Base-by-base conservation (phyloP, 2,888 invertebrate genomes). In the Parnassius mnemosyne region DNA sequence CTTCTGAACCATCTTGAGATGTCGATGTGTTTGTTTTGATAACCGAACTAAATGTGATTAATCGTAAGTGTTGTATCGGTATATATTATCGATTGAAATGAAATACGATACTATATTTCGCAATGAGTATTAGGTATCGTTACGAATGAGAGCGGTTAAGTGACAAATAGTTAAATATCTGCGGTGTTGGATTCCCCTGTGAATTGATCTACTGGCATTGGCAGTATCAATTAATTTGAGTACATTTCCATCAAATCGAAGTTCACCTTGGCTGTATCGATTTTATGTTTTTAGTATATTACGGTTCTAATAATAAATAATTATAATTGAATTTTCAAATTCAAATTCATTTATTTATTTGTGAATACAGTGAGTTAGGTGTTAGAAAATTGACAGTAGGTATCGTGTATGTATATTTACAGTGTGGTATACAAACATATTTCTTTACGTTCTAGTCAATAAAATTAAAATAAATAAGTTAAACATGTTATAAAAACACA, bases 1-100 rank as follows among this genome's bases (percentile, higher is more conserved):
- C 69, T 73, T 61, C 20, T 57, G 53, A 50, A 58, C 58, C 63
- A 63, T 63, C 55, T 63, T 59, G 49, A 57, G 25, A 51, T 44
- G 13, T 25, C n/a, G 3, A 47, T 43, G 50, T 34, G 3, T n/a
- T 41, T 52, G 51, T 60, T 49, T 42, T n/a, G 50, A 44, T 10
- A 42, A 16, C 13, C 25, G 49, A n/a, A 46, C 13, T 13, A 11
- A 13, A 44, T 58, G 50, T 62, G 61, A 62, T 51, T 34, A 50
- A 44, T 9, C 3, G 16, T 1, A 7, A 44, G 20, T 34, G 53
- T 46, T 44, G 62, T n/a, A n/a, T 12, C 50, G 41, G 44, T 58
- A 54, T 62, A 62, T 58, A 62, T 62, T 16, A 58, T 50, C 16
- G 44, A 25, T 11, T 16, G 13, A 16, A 12, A 20, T 57, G 62